These are phyloP conservation scores for Hormaphis cornu DNA, from an alignment of 1,140 invertebrate genomes.

Conservation along the genomic window DNA sequence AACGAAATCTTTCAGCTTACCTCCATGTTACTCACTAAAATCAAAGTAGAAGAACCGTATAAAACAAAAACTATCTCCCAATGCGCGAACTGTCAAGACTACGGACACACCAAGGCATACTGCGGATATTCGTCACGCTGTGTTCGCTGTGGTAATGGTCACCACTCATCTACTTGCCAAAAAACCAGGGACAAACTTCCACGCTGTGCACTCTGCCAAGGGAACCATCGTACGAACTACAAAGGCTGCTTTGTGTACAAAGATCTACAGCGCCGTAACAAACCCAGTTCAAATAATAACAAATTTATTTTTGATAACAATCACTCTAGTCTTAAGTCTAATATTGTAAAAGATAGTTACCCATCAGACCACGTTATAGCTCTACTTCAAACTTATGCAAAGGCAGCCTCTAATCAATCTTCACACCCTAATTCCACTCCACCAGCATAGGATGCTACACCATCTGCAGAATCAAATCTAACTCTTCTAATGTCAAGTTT, in stretches of 20 bases:
- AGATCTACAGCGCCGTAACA: not conserved
- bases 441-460: too few species aligned
- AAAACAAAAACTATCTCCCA: conserved; percentile 37
- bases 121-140: conserved; percentile 38
- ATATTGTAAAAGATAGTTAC: too few species aligned
- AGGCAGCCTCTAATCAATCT: too few species aligned
- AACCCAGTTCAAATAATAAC: too few species aligned
- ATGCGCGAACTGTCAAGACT: conserved; percentile 41
- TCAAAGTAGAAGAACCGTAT: conserved; percentile 39
- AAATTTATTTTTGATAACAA: too few species aligned
- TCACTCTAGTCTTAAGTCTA: too few species aligned
- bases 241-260: not conserved
- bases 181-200: not conserved
- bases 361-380: too few species aligned
- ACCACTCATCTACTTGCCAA: not conserved
- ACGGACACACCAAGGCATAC: conserved; percentile 41
- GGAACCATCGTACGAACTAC: not conserved
- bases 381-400: too few species aligned
- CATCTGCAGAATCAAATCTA: too few species aligned
- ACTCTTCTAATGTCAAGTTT: too few species aligned
- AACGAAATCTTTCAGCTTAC: conserved; percentile 39
- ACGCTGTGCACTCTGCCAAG: not conserved
- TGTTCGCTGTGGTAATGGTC: conserved; percentile 37
- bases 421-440: too few species aligned
- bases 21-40: conserved; percentile 37